phyloP scores from a whole-genome alignment of 2,113 vertebrate species.

The Myrmophylax atrothorax region DNA sequence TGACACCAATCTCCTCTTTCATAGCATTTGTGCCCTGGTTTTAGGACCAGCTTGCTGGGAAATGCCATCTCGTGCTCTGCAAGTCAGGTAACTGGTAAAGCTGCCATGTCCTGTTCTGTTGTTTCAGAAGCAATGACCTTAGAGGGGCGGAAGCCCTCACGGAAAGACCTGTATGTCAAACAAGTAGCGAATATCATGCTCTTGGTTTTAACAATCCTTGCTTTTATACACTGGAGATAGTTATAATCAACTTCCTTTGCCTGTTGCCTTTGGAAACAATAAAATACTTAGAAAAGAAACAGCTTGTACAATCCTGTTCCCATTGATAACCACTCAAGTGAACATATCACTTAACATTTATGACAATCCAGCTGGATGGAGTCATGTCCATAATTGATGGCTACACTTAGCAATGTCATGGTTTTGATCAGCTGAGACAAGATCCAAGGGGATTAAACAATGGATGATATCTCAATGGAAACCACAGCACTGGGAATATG shows the following conservation, averaged over 20 bases:
- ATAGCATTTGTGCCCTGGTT: accelerated
- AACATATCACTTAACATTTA: neutral
- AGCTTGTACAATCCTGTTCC: neutral
- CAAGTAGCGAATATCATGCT: neutral
- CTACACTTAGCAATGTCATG: slow-evolving; percentile 14
- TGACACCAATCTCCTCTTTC: neutral
- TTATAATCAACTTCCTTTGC: neutral
- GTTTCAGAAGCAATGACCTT: neutral
- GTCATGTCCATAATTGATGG: slow-evolving; percentile 27
- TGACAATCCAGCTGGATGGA: slow-evolving; percentile 29
- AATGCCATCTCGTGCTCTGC: neutral
- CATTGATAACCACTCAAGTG: neutral
- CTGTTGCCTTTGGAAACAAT: slow-evolving; percentile 2
- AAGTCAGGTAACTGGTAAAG: neutral
- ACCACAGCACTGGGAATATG: neutral
- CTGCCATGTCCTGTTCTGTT: neutral
- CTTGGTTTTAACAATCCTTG: neutral
- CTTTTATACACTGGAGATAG: neutral
- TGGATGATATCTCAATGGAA: slow-evolving; percentile 66
- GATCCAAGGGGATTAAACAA: slow-evolving; percentile 42
- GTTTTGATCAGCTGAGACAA: slow-evolving; percentile 50
- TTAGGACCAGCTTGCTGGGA: neutral
- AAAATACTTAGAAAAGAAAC: neutral
- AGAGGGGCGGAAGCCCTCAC: neutral
- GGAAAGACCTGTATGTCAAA: neutral